Conservation (phyloP, 2,113 vertebrate species). For the Prietella phreatophila region DNA sequence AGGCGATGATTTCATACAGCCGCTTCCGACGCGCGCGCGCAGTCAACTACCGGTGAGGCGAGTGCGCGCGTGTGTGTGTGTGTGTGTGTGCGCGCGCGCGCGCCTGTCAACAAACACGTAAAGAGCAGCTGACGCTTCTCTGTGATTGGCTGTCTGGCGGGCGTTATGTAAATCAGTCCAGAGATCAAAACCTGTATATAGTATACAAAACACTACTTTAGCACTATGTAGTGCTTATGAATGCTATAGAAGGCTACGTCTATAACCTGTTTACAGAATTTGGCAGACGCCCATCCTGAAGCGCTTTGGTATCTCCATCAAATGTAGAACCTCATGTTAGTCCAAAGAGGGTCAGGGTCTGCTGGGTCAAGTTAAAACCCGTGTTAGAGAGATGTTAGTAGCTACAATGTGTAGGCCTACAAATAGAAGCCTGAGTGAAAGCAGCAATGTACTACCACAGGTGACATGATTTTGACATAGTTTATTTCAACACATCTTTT, state of each 20-base stretch:
- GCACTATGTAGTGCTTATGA: not conserved
- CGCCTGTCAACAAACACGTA: slow-evolving; percentile 28
- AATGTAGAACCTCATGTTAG: not conserved
- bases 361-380: no score
- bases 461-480: not conserved
- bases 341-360: not conserved
- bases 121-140: not conserved
- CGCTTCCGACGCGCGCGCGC: slow-evolving; percentile 24
- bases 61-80: not conserved
- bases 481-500: not conserved
- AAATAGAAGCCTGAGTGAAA: not conserved
- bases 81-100: not conserved
- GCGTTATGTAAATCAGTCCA: slow-evolving; percentile 20
- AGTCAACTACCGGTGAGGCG: not conserved
- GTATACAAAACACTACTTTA: not conserved
- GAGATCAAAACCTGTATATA: not conserved
- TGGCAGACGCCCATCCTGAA: not conserved
- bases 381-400: not conserved
- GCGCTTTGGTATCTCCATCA: not conserved
- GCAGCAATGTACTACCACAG: not conserved
- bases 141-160: slow-evolving; percentile 23
- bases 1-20: slow-evolving; percentile 12
- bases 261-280: not conserved
- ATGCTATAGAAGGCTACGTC: not conserved
- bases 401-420: not conserved